phyloP scores from a whole-genome alignment of 92 coral and sea anemone species.

The Phenganax marumi region DNA sequence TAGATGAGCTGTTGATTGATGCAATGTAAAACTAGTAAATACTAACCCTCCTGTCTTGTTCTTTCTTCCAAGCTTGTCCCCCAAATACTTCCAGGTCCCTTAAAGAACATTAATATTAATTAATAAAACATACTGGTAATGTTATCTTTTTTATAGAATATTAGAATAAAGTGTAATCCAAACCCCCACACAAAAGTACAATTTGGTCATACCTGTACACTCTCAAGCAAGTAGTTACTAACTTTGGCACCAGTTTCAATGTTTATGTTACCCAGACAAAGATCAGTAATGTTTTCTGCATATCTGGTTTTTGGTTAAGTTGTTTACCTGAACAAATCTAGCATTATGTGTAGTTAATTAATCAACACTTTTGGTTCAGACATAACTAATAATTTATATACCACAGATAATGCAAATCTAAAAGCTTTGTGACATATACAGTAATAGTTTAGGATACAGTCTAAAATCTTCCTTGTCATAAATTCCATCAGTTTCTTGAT shows the following conservation, averaged over 20 bases:
- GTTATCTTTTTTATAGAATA: not conserved
- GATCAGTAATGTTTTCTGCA: conserved; percentile 38
- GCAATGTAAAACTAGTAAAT: not conserved
- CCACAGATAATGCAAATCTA: too few relatives aligned
- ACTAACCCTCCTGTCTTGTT: conserved; percentile 9
- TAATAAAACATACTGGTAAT: not conserved
- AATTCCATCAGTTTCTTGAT: conserved; percentile 32
- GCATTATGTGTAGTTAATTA: not conserved
- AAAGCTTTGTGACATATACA: too few relatives aligned
- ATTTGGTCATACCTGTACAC: conserved; percentile 43
- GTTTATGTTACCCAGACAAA: conserved; percentile 43
- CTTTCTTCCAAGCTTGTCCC: not conserved
- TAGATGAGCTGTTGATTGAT: too few relatives aligned
- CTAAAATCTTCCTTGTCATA: conserved; percentile 24
- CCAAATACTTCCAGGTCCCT: conserved; percentile 27
- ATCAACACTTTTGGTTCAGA: not conserved
- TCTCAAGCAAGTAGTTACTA: conserved; percentile 42
- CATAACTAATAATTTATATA: not conserved
- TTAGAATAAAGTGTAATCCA: not conserved
- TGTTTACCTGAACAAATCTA: not conserved
- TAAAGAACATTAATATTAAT: not conserved
- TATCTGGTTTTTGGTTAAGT: conserved; percentile 28
- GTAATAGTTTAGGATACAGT: conserved; percentile 35
- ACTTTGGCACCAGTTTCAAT: conserved; percentile 44
- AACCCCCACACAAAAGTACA: not conserved